Base-by-base conservation (phyloP, 2,797 vertebrate genomes). In the Ataeniobius toweri region DNA sequence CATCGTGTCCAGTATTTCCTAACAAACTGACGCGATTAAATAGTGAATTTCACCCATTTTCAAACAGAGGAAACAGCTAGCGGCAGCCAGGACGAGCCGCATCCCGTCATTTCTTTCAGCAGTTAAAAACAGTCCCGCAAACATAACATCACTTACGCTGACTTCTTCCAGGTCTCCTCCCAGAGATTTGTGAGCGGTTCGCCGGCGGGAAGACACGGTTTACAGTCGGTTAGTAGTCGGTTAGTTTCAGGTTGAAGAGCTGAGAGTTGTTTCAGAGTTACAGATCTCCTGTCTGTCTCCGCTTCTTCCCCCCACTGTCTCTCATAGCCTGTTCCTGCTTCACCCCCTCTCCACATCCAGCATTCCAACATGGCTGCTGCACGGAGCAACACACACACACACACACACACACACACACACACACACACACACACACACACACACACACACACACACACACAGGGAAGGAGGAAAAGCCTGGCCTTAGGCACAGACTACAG, bases 331-430 rank as follows among this genome's bases (percentile, higher is more conserved):
- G 90, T 92, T 93, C 91, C 93, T 90, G 85, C 83, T 91, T 88
- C 88, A 85, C 77, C 87, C 87, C 26, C n/a, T 84, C 81, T 89
- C 82, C 91, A 92, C 91, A 93, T 94, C 90, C 91, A 94, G 89
- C 90, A 94, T 94, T 94, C 93, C 93, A 93, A 94, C 86, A 94
- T 94, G 93, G 93, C 93, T 78, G 93, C 91, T 74, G 73, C 77
- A 61, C 70, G 74, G 86, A 83, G 71, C 12, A 5, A 14, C 26
- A 1, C 24, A 39, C 48, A 18, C 58, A 16, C 48, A 56, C 22
- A 59, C 56, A 59, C 26, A 58, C 3, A 48, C 46, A 14, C 26
- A 1, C 24, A 39, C 48, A 18, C 12, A 12, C 10, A 50, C 16
- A 9, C 13, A 46, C 26, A 58, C 3, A 14, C 26, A 1, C 24